Percentiles rank a stretch among this genome's conserved stretches.
phyloP scores from a whole-genome alignment of 2,888 invertebrate genomes.

The Romanomermis culicivorax region DNA sequence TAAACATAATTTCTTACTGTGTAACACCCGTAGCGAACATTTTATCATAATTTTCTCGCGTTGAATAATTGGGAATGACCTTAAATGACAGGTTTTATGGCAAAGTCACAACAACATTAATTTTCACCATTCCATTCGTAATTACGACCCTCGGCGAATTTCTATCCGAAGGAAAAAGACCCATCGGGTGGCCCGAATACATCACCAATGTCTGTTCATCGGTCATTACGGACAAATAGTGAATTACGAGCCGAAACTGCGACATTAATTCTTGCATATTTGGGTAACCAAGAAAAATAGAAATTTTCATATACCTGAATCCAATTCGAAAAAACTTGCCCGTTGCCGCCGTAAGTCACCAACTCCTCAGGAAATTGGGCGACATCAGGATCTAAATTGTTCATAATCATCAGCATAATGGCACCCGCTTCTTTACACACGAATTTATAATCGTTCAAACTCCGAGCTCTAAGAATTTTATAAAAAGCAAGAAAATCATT shows the following conservation, averaged over 20 bases:
- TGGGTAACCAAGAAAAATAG: background rate
- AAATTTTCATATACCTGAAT: constrained; percentile 33
- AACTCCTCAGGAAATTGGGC: constrained; percentile 43
- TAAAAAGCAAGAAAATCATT: background rate
- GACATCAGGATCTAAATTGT: constrained; percentile 41
- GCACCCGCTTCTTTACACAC: constrained; percentile 34
- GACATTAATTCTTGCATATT: constrained; percentile 10
- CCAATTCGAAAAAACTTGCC: constrained; percentile 44
- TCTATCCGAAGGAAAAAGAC: constrained; percentile 36
- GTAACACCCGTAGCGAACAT: constrained; percentile 41
- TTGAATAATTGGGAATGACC: constrained; percentile 41
- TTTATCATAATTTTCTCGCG: constrained; percentile 37
- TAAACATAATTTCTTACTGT: constrained; percentile 30
- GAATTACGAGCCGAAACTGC: constrained; percentile 39
- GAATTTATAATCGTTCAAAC: constrained; percentile 35
- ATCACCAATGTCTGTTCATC: constrained; percentile 39
- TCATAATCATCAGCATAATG: constrained; percentile 43
- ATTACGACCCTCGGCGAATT: constrained; percentile 38
- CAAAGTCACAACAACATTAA: too few species aligned
- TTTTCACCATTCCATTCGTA: constrained; percentile 41
- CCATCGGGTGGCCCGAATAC: constrained; percentile 42
- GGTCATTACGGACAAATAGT: constrained; percentile 37
- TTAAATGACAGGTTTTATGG: constrained; percentile 16
- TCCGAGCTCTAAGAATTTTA: constrained; percentile 33
- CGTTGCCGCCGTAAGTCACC: constrained; percentile 44